These are phyloP conservation scores for Paralichthys olivaceus DNA, from an alignment of 2,113 vertebrate species.

Conservation along the genomic window DNA sequence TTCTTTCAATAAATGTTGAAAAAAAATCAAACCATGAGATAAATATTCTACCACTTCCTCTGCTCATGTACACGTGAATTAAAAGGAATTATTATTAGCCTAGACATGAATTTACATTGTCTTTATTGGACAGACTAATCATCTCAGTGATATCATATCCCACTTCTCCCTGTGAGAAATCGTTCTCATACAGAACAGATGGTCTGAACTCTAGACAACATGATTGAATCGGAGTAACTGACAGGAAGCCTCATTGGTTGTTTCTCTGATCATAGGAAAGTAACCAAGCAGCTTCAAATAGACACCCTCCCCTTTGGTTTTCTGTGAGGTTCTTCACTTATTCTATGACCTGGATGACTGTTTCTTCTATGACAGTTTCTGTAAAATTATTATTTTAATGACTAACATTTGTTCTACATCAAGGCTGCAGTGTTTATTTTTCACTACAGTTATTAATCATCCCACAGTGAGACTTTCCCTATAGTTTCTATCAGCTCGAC, in stretches of 20 bases:
- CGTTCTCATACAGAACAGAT: too few species aligned
- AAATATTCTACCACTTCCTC: background rate
- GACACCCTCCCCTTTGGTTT: background rate
- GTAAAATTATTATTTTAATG: slow-evolving; percentile 13
- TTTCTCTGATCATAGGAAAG: background rate
- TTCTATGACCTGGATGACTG: slow-evolving; percentile 7
- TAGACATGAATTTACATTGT: too few species aligned
- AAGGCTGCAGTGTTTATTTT: slow-evolving; percentile 33
- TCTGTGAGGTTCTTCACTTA: slow-evolving; percentile 8
- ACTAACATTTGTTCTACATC: slow-evolving; percentile 50
- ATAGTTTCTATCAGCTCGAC: slow-evolving; percentile 38
- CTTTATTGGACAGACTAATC: background rate
- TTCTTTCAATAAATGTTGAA: too few species aligned
- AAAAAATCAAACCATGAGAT: too few species aligned
- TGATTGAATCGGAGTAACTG: background rate
- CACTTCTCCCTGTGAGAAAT: too few species aligned
- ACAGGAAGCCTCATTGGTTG: background rate
- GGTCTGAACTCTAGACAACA: background rate
- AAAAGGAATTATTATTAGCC: too few species aligned
- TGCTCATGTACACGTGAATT: too few species aligned
- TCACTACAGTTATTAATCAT: slow-evolving; percentile 67
- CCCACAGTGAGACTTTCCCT: slow-evolving; percentile 57
- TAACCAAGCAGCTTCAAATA: background rate
- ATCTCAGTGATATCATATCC: too few species aligned
- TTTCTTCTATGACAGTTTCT: background rate